Conservation (phyloP, 2,888 invertebrate genomes). For the Bombyx huttoni region DNA sequence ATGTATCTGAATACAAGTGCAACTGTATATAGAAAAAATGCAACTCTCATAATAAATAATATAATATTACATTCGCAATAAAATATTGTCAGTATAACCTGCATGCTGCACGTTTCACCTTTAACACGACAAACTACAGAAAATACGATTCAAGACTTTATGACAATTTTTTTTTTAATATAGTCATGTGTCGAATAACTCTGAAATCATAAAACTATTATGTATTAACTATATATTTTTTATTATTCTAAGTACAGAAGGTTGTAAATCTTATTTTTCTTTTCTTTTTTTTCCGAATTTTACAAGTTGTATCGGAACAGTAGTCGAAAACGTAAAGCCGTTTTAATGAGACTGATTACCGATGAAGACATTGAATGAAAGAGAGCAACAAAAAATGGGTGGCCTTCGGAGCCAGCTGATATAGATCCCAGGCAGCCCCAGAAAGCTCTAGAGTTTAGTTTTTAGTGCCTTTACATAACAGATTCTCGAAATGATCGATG, state of each 20-base stretch:
- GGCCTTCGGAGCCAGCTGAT: too few species aligned
- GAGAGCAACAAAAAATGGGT: too few species aligned
- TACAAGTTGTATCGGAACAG: too few species aligned
- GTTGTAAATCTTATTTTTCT: too few species aligned
- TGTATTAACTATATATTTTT: slow-evolving; percentile 14
- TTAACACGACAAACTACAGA: slow-evolving; percentile 54
- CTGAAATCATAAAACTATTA: slow-evolving; percentile 34
- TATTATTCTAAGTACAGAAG: slow-evolving; percentile 6
- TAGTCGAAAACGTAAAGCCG: too few species aligned
- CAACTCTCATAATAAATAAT: background rate
- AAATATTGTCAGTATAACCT: slow-evolving; percentile 40
- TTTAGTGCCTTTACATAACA: too few species aligned
- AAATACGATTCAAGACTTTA: slow-evolving; percentile 50
- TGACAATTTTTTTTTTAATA: slow-evolving; percentile 22
- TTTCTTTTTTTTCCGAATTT: too few species aligned
- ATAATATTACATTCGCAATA: slow-evolving; percentile 6
- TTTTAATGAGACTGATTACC: too few species aligned
- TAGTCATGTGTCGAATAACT: slow-evolving; percentile 34
- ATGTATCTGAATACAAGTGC: background rate
- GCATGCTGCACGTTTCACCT: slow-evolving; percentile 25
- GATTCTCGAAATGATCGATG: too few species aligned
- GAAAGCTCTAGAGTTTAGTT: too few species aligned
- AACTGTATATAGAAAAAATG: background rate
- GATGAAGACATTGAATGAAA: too few species aligned
- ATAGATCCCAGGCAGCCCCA: too few species aligned